A percentile compares a stretch with the other conserved stretches of the same genome.
Conservation (phyloP, 2,113 vertebrate species). For the Crotalus helleri region DNA sequence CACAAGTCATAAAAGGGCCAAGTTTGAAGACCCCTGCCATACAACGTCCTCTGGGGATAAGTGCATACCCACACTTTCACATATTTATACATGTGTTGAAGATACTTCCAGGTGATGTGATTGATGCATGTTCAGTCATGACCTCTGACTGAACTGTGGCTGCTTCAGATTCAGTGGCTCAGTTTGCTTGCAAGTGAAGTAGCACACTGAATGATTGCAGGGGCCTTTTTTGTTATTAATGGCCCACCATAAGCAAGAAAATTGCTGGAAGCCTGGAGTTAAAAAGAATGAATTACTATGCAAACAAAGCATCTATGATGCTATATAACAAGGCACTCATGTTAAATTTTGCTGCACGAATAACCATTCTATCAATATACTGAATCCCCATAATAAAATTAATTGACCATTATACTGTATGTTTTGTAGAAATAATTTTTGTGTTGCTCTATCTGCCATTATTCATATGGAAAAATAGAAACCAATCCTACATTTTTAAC, state of each 20-base stretch:
- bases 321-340: neutral
- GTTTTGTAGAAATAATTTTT: neutral
- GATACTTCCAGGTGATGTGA: neutral
- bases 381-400: neutral
- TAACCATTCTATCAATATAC: neutral
- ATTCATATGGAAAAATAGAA: neutral
- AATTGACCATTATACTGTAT: neutral
- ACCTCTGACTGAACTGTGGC: neutral
- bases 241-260: neutral
- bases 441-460: neutral
- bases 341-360: neutral
- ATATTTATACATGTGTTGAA: neutral
- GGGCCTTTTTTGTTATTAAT: neutral
- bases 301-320: neutral
- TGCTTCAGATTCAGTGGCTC: neutral
- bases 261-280: neutral
- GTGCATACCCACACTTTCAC: neutral
- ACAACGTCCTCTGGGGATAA: neutral
- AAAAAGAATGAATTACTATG: rapidly evolving
- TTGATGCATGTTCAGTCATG: neutral
- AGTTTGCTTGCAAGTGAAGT: neutral
- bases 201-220: neutral
- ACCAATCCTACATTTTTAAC: neutral
- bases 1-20: no score
- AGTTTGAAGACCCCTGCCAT: no score